Percentiles rank a stretch among this genome's conserved stretches.
These are phyloP conservation scores for Stigmatopora argus DNA, from an alignment of 2,113 vertebrate species.

Conservation along the genomic window DNA sequence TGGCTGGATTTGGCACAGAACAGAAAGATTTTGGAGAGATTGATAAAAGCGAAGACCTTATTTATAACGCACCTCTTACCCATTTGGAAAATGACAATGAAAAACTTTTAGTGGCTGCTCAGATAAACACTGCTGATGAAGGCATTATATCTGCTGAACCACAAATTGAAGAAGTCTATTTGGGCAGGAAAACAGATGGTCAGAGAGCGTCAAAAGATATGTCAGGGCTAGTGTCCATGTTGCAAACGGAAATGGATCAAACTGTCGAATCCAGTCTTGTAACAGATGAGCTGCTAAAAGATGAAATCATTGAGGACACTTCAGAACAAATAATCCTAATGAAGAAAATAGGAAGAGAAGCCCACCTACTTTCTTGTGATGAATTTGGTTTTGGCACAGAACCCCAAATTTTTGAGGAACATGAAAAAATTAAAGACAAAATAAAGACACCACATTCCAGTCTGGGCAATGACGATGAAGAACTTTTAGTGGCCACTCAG, in stretches of 20 bases:
- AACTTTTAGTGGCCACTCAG: slow-evolving; percentile 50
- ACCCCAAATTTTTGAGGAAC: background rate
- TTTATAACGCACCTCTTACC: background rate
- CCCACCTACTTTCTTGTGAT: background rate
- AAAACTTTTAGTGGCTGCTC: slow-evolving; percentile 48
- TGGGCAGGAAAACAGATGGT: slow-evolving; percentile 54
- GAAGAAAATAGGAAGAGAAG: slow-evolving; percentile 40
- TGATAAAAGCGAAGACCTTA: background rate
- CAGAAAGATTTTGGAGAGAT: background rate
- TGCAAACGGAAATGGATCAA: slow-evolving; percentile 62
- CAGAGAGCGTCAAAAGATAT: slow-evolving; percentile 42
- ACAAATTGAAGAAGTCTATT: slow-evolving; percentile 30
- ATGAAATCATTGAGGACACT: slow-evolving; percentile 48
- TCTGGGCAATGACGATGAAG: background rate
- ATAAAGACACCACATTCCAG: background rate
- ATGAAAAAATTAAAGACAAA: background rate
- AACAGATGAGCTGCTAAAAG: slow-evolving; percentile 27
- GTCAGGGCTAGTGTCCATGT: slow-evolving; percentile 62
- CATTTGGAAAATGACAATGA: background rate
- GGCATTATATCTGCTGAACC: slow-evolving; percentile 58
- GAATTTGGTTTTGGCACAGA: too few species aligned
- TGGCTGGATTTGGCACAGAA: background rate
- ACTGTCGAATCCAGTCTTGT: slow-evolving; percentile 29
- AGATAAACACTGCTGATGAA: slow-evolving; percentile 4
- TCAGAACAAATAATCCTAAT: slow-evolving; percentile 44